Evolutionary conservation across 2,113 vertebrate species (phyloP).

Genomic region (Psephotus haematonotus): DNA sequence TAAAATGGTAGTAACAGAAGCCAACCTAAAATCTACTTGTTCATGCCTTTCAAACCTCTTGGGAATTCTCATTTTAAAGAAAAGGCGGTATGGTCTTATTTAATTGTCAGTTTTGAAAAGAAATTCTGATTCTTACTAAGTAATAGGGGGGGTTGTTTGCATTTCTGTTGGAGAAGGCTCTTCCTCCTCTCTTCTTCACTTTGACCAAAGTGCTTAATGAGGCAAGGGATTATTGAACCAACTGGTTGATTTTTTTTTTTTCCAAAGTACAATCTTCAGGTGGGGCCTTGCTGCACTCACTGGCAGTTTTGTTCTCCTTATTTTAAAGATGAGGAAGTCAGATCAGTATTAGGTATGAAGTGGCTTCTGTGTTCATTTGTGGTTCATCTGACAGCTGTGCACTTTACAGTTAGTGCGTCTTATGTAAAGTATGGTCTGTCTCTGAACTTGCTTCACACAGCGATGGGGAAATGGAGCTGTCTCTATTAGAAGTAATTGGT

Average conservation of each 20-base stretch:
- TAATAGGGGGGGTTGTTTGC: not conserved
- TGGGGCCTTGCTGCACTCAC: not conserved
- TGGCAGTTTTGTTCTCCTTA: not conserved
- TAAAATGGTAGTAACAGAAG: not conserved
- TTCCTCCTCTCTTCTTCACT: not conserved
- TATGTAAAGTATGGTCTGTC: not conserved
- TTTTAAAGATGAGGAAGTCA: not conserved
- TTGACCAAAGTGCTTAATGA: not conserved
- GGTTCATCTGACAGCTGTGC: not conserved
- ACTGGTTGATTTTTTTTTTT: not conserved
- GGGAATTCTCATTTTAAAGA: not conserved
- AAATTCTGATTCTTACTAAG: not conserved
- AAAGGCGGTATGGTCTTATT: not conserved
- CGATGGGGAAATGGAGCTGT: not conserved
- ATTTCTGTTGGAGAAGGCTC: not conserved
- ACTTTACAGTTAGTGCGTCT: not conserved
- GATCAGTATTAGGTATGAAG: not conserved
- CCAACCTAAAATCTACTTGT: not conserved
- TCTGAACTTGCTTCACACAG: not conserved
- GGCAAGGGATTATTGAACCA: not conserved
- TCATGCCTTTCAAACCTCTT: not conserved
- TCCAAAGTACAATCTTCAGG: not conserved
- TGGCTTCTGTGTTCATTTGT: not conserved
- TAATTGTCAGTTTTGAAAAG: not conserved
- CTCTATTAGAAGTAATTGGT: conserved; percentile 34